These are phyloP conservation scores for Mormoops blainvillei DNA, from an alignment of 2,113 vertebrate genomes.

Conservation along the genomic window DNA sequence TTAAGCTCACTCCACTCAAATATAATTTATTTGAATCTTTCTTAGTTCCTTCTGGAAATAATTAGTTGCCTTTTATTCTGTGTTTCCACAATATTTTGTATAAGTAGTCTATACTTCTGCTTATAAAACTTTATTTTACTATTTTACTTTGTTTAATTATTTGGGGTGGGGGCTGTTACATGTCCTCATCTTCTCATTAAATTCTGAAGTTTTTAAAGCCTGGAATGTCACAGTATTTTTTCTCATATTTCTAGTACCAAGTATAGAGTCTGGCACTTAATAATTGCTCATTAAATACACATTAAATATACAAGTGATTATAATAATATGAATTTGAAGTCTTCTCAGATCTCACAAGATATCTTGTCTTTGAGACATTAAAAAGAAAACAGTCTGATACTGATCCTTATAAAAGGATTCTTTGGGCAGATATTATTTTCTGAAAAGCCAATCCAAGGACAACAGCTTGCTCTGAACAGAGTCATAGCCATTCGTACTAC, in stretches of 20 bases:
- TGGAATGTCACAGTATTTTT: background rate
- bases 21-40: background rate
- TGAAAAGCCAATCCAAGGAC: background rate
- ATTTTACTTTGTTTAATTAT: background rate
- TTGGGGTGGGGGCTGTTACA: background rate
- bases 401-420: background rate
- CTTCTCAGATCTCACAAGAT: background rate
- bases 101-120: background rate
- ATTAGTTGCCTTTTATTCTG: background rate
- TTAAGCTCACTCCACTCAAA: background rate
- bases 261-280: background rate
- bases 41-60: background rate
- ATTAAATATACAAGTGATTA: background rate
- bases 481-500: background rate
- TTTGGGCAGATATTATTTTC: background rate
- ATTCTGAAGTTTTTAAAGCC: background rate
- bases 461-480: background rate
- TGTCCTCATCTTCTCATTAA: background rate
- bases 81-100: background rate
- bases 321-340: constrained; percentile 7
- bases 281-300: background rate
- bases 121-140: background rate
- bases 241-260: background rate
- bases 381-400: background rate
- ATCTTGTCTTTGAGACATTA: background rate